Conservation (phyloP, 2,113 vertebrate genomes). For the Gallinago jamesoni region DNA sequence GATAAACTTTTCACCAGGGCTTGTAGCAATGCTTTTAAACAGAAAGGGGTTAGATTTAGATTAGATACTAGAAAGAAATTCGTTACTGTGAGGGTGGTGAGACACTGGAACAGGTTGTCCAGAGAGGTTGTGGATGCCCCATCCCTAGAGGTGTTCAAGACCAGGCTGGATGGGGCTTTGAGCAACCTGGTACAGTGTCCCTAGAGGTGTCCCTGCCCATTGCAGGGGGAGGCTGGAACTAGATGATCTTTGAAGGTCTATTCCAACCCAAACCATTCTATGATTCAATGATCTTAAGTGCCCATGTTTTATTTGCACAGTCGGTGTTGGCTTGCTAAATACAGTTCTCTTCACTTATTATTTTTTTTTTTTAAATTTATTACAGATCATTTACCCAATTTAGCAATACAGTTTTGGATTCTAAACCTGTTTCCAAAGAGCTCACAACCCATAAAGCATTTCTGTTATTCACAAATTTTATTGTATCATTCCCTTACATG, state of each 20-base stretch:
- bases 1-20: background rate
- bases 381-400: background rate
- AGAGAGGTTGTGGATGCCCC: background rate
- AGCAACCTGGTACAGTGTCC: background rate
- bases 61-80: background rate
- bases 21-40: background rate
- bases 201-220: background rate
- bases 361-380: background rate
- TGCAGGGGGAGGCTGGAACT: background rate
- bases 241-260: background rate
- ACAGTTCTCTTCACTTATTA: background rate
- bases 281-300: background rate
- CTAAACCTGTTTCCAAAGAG: background rate
- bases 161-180: background rate
- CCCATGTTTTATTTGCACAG: background rate
- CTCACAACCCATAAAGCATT: background rate
- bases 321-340: background rate
- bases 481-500: fast-evolving
- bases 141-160: background rate
- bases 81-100: background rate
- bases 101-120: background rate
- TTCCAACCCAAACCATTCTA: background rate
- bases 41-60: background rate
- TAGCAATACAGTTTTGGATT: background rate
- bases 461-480: background rate